phyloP scores from a whole-genome alignment of 2,797 vertebrate genomes.

The Meda fulgida region DNA sequence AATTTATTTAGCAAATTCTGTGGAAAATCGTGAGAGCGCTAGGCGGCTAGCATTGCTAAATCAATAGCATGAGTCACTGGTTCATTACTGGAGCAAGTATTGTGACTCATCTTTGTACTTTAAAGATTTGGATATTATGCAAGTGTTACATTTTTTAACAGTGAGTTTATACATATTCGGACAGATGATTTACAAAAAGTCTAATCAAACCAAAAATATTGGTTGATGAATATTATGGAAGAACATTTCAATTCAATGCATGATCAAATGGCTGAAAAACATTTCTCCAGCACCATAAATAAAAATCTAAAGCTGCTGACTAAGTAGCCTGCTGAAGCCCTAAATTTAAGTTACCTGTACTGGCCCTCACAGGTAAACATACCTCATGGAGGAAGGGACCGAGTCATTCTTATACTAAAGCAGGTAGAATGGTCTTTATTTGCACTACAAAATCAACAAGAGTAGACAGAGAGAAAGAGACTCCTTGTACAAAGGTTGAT shows the following conservation, averaged over 20 bases:
- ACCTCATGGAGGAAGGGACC: conserved; percentile 45
- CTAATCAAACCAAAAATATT: neutral
- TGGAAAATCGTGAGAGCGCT: neutral
- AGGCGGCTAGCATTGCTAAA: conserved; percentile 13
- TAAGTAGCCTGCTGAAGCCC: conserved; percentile 38
- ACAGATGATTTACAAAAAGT: neutral
- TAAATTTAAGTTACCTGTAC: conserved; percentile 55
- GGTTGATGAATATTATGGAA: neutral
- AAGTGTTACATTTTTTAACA: neutral
- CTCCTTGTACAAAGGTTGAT: conserved; percentile 34
- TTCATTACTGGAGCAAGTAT: neutral
- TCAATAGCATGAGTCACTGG: conserved; percentile 17
- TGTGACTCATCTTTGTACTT: neutral
- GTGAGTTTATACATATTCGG: neutral
- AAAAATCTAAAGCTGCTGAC: neutral
- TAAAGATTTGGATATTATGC: neutral
- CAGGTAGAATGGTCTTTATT: conserved; percentile 61
- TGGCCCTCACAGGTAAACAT: conserved; percentile 62
- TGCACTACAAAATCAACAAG: conserved; percentile 35
- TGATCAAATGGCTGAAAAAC: neutral
- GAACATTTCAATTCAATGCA: neutral
- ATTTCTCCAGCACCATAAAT: conserved; percentile 29
- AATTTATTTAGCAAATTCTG: conserved; percentile 17
- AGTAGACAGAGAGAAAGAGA: conserved; percentile 14
- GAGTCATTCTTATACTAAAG: conserved; percentile 56